Base-by-base conservation (phyloP, 2,888 invertebrate species). In the Liodrosophila aerea region DNA sequence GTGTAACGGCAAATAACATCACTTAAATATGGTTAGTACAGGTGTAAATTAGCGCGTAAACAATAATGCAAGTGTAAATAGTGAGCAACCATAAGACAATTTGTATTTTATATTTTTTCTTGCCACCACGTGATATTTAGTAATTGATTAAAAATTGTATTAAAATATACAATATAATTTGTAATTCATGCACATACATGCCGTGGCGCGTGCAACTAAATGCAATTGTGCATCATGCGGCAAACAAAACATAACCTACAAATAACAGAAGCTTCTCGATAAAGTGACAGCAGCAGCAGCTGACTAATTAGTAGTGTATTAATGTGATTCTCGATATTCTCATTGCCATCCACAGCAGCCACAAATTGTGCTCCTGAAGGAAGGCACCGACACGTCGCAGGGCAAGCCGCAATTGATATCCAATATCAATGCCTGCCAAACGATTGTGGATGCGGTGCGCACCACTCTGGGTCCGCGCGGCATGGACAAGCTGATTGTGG, bases 401-500 rank as follows among this genome's bases (percentile, higher is more conserved):
- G 99, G 99, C 64, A 97, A 96, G 88, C 95, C 97, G 0, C 99
- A 99, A 90, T 92, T 99, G 60, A 93, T 98, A 77, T 98, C 98
- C 51, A 99, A 99, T 90, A 98, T 99, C 90, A 98, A 96, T 93
- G 98, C 98, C 15, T 99, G 98, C 89, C 97, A 97, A 90, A 92
- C 94, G 7, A 95, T 99, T 29, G 97, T 97, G 1, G 99, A 99
- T 92, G 96, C 98, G 33, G 97, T 93, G 0, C 94, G 98, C 58
- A 99, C 99, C 0, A 99, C 99, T 0, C 92, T 99, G 36, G 99
- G 99, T 39, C 99, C 99, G 4, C 93, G 99, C 22, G 99, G 99
- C 69, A 98, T 99, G 98, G 99, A 99, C 91, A 99, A 99, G 90
- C 92, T 99, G 47, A 97, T 99, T 62, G 98, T 99, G 0, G 96